Evolutionary conservation across 1,140 invertebrate genomes (phyloP).

Genomic region (Temnothorax nylanderi): DNA sequence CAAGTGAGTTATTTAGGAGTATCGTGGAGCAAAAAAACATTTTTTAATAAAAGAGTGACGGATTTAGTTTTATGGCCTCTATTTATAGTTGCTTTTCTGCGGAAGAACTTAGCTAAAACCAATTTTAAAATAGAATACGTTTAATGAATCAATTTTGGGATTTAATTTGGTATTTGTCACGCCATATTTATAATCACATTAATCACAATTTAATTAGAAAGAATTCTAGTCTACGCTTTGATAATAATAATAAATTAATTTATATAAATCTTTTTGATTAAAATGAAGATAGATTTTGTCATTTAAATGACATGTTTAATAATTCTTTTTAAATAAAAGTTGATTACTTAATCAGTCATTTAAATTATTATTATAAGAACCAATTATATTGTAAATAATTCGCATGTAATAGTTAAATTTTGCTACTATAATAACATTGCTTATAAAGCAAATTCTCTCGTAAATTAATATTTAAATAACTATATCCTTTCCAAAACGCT

Average conservation of each 20-base stretch:
- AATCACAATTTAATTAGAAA: background rate
- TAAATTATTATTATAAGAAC: background rate
- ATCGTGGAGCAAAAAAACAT: background rate
- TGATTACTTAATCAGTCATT: background rate
- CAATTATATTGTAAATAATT: background rate
- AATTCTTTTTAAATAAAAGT: background rate
- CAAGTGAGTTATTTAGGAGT: background rate
- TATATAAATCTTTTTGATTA: background rate
- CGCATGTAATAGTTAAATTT: background rate
- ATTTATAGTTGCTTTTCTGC: background rate
- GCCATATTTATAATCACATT: background rate
- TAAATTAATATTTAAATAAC: background rate
- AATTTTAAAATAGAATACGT: background rate
- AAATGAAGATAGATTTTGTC: background rate
- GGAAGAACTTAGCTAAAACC: background rate
- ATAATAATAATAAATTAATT: background rate
- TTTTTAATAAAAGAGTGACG: background rate
- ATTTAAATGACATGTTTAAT: background rate
- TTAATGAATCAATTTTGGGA: background rate
- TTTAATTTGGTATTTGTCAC: background rate
- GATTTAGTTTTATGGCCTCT: background rate
- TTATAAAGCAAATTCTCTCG: background rate
- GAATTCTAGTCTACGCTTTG: background rate
- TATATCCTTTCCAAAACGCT: background rate
- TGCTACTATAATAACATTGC: background rate